These are phyloP conservation scores for Pseudochaenichthys georgianus DNA, from an alignment of 2,797 vertebrate species.

Conservation along the genomic window DNA sequence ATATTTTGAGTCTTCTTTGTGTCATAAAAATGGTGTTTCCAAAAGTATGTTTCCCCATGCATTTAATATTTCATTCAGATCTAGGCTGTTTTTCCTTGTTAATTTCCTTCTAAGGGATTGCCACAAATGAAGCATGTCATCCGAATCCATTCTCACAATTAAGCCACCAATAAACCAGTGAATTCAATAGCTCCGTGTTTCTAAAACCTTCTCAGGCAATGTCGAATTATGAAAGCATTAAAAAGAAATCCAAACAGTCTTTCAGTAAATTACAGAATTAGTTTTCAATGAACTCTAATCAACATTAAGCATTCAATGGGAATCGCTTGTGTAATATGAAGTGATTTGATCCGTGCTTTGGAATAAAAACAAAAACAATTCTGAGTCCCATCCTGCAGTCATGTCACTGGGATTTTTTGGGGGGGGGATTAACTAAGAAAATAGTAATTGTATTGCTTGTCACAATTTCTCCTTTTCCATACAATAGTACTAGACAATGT, in stretches of 20 bases:
- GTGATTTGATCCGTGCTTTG: constrained; percentile 13
- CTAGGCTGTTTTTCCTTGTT: constrained; percentile 8
- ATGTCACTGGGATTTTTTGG: neutral
- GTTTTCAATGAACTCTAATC: constrained; percentile 17
- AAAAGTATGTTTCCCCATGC: neutral
- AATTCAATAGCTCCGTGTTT: constrained; percentile 34
- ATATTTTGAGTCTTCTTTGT: constrained; percentile 2
- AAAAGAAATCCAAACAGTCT: constrained; percentile 25
- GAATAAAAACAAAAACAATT: constrained; percentile 1
- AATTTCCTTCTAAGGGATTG: constrained; percentile 20
- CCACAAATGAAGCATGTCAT: constrained; percentile 36
- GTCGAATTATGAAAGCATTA: constrained; percentile 27
- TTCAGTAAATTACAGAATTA: constrained; percentile 8
- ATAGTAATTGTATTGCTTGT: neutral
- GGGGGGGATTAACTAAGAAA: neutral
- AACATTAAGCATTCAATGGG: constrained; percentile 7
- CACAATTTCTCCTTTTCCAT: neutral
- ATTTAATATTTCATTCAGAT: constrained; percentile 12
- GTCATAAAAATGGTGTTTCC: constrained; percentile 31
- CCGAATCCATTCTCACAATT: constrained; percentile 43
- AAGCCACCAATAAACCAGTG: constrained; percentile 35
- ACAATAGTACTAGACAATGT: neutral
- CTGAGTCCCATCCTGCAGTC: neutral
- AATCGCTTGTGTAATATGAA: neutral
- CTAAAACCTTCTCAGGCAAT: constrained; percentile 10